Base-by-base conservation (phyloP, 1,140 invertebrate species). In the Temnothorax nylanderi region DNA sequence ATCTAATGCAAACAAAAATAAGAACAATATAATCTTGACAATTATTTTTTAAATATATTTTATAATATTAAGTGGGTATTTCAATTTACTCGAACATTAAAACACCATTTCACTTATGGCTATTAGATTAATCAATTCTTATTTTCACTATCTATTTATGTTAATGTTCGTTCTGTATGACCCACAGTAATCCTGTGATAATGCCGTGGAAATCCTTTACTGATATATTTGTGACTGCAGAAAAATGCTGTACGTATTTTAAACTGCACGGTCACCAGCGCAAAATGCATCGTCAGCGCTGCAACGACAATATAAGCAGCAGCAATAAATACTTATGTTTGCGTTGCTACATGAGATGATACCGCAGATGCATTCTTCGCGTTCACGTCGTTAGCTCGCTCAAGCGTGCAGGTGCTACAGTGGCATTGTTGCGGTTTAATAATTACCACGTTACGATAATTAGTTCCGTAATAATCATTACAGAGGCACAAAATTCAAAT, bases 251-350 rank as follows among this genome's bases (percentile, higher is more conserved):
- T 3, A 18, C 26, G 1, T 16, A 72, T 56, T 72, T 60, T n/a
- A 6, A 44, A 37, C 26, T 62, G 37, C 54, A 41, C 41, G 18
- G 64, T n/a, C 16, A 67, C 60, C 32, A 51, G 13, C 47, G 21
- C 37, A 21, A 69, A 51, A 84, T 60, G 80, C 80, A 71, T 81
- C 65, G 69, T 72, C 80, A 82, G 80, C 69, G 69, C 18, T 49
- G 54, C 69, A 3, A 60, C 80, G 8, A 84, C 32, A 32, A 49
- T 75, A 60, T 62, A 74, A 74, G 69, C 54, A 60, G 62, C 13
- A 8, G 69, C 51, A 84, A 75, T 84, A 84, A 84, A 74, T 84
- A 75, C 80, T 81, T 47, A 74, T 84, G 69, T 75, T 81, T 84
- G 54, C 37, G 13, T 74, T 58, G 41, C 3, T 26, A 51, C 41